Conservation (phyloP, 1,140 invertebrate genomes). For the Galleria mellonella region DNA sequence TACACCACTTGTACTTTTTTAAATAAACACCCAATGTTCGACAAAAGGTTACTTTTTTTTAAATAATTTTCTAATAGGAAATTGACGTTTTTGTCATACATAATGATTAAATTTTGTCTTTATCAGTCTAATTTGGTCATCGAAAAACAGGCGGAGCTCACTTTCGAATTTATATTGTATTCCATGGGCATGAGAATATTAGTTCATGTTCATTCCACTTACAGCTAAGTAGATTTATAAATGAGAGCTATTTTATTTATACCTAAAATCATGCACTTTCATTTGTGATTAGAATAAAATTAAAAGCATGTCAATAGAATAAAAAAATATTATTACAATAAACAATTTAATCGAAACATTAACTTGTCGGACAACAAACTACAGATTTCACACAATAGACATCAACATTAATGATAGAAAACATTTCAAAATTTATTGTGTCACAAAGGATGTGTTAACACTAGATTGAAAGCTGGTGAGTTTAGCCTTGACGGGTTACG, state of each 20-base stretch:
- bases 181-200: conserved; percentile 37
- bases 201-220: conserved; percentile 32
- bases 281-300: conserved; percentile 62
- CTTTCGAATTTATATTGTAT: conserved; percentile 28
- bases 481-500: conserved; percentile 24
- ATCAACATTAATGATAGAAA: conserved; percentile 41
- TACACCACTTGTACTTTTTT: conserved; percentile 13
- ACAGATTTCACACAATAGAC: conserved; percentile 56
- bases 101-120: conserved; percentile 20
- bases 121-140: conserved; percentile 54
- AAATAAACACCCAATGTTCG: conserved; percentile 9
- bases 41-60: neutral
- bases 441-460: conserved; percentile 11
- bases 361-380: conserved; percentile 70
- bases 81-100: conserved; percentile 30
- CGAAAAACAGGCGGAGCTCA: conserved; percentile 45
- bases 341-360: conserved; percentile 69
- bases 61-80: conserved; percentile 29
- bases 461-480: conserved; percentile 14
- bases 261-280: conserved; percentile 57
- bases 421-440: conserved; percentile 16
- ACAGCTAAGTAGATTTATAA: conserved; percentile 38
- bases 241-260: conserved; percentile 51
- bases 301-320: conserved; percentile 72
- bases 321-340: conserved; percentile 68